Conservation (phyloP, 1,140 invertebrate species). For the Asobara japonica region DNA sequence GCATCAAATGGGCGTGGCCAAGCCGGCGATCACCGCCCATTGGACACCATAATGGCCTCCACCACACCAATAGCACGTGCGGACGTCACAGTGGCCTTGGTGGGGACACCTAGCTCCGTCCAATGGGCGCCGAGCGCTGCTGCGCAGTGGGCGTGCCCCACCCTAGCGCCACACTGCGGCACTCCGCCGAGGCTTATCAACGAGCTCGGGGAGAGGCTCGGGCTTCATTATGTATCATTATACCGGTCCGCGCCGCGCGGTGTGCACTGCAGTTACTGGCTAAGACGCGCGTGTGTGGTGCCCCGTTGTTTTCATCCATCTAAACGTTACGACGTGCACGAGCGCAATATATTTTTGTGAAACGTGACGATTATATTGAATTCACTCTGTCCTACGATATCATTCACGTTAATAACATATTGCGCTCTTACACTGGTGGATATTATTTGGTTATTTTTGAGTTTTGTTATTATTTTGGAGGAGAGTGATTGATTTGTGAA, state of each 20-base stretch:
- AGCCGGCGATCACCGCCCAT: constrained; percentile 44
- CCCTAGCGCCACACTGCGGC: too few relatives aligned
- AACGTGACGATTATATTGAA: constrained; percentile 29
- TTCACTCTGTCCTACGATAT: constrained; percentile 42
- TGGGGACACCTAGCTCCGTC: constrained; percentile 32
- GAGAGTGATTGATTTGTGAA: neutral
- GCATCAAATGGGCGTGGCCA: constrained; percentile 38
- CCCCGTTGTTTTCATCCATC: constrained; percentile 28
- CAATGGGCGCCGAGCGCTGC: constrained; percentile 40
- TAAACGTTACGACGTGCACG: constrained; percentile 39
- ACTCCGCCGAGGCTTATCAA: constrained; percentile 42
- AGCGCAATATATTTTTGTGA: constrained; percentile 24
- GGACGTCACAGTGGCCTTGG: constrained; percentile 31
- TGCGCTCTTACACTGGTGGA: constrained; percentile 14
- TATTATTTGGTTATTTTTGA: neutral
- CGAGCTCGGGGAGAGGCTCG: constrained; percentile 63
- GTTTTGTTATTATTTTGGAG: neutral
- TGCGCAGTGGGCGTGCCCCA: constrained; percentile 28
- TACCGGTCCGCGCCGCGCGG: constrained; percentile 67
- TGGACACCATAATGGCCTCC: constrained; percentile 63
- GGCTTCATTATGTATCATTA: constrained; percentile 69
- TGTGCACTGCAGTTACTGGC: constrained; percentile 65
- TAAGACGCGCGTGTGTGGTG: constrained; percentile 61
- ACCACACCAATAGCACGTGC: constrained; percentile 39
- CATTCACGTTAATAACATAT: constrained; percentile 44